Evolutionary conservation across 1,140 invertebrate species (phyloP).

Genomic region (Drosophila persimilis): DNA sequence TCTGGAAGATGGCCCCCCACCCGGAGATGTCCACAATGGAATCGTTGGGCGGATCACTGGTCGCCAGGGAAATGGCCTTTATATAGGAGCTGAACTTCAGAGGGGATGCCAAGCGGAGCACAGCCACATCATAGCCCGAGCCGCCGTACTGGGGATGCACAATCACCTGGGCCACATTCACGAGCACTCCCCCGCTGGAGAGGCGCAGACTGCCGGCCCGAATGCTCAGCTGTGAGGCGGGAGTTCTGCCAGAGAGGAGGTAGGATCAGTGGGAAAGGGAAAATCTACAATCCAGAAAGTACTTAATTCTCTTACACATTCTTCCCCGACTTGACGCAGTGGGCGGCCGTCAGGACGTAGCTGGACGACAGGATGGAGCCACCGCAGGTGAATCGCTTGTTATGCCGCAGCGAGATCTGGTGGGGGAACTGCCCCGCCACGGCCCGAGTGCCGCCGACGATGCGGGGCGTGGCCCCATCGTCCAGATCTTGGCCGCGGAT

Average conservation of each 20-base stretch:
- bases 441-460: conserved; percentile 84
- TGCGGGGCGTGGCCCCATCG: conserved; percentile 46
- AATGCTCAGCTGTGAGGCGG: conserved; percentile 17
- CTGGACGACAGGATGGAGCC: conserved; percentile 84
- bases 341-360: conserved; percentile 85
- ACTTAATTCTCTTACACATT: conserved; percentile 38
- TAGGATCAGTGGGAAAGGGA: no score
- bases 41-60: conserved; percentile 48
- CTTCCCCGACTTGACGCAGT: conserved; percentile 82
- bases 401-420: conserved; percentile 83
- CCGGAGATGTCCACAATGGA: conserved; percentile 80
- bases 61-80: conserved; percentile 66
- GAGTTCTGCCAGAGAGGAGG: conserved; percentile 4
- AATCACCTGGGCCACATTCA: conserved; percentile 37
- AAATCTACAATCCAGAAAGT: no score
- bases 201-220: conserved; percentile 58
- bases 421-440: conserved; percentile 82
- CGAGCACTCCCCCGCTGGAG: conserved; percentile 27
- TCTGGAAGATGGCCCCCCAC: conserved; percentile 82
- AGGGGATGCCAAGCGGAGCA: conserved; percentile 78
- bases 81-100: conserved; percentile 74
- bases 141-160: conserved; percentile 80
- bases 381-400: conserved; percentile 83
- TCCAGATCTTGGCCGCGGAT: not conserved
- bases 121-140: conserved; percentile 72